Conservation (phyloP, 1,140 invertebrate genomes). For the Daktulosphaira vitifoliae region DNA sequence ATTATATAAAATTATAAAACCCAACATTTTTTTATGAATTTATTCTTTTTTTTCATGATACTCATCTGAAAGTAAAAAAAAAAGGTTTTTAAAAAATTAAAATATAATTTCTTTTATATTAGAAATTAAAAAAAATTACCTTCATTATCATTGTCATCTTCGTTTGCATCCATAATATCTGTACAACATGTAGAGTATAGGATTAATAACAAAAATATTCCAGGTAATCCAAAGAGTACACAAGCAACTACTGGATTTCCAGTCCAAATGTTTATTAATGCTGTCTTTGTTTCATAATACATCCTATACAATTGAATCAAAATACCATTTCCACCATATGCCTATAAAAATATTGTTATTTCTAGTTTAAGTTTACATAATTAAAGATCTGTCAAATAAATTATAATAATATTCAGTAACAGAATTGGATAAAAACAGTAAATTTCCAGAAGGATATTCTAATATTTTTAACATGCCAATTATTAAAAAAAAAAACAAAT, state of each 20-base stretch:
- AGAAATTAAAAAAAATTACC: no score
- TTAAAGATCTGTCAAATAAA: no score
- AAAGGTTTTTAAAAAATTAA: no score
- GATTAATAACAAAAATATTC: conserved; percentile 86
- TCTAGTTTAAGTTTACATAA: no score
- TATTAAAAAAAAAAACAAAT: no score
- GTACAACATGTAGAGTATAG: conserved; percentile 88
- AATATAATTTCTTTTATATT: no score
- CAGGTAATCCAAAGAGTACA: conserved; percentile 77
- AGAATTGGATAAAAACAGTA: background rate
- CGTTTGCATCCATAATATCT: conserved; percentile 85
- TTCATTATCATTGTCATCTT: conserved; percentile 59
- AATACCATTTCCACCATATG: conserved; percentile 71
- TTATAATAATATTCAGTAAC: no score
- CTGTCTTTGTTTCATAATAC: conserved; percentile 66
- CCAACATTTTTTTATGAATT: conserved; percentile 3
- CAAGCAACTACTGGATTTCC: conserved; percentile 83
- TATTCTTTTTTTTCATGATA: conserved; percentile 46
- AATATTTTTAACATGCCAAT: background rate
- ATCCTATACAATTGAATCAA: conserved; percentile 61
- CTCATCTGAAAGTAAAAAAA: conserved; percentile 42
- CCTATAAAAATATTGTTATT: conserved; percentile 45
- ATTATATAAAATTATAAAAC: no score
- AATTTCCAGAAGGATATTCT: background rate
- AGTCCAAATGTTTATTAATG: conserved; percentile 73